These are phyloP conservation scores for Miltochrista miniata DNA, from an alignment of 2,888 invertebrate genomes.

Conservation along the genomic window DNA sequence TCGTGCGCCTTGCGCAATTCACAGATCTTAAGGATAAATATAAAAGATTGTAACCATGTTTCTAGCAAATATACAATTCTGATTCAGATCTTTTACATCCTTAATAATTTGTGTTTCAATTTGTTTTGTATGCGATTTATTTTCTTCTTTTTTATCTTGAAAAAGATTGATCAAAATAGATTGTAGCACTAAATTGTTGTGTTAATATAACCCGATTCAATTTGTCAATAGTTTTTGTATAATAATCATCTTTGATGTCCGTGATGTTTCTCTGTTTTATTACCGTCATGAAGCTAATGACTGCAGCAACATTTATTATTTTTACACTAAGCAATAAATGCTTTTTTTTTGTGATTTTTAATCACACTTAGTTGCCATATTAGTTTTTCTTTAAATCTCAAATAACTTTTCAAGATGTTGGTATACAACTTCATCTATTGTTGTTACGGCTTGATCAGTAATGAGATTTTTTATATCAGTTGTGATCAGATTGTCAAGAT, in stretches of 20 bases:
- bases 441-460: constrained; percentile 39
- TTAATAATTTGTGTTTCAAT: constrained; percentile 31
- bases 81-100: constrained; percentile 47
- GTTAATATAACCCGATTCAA: constrained; percentile 63
- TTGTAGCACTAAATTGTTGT: constrained; percentile 40
- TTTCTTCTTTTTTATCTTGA: constrained; percentile 44
- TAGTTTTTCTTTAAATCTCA: constrained; percentile 27
- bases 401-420: constrained; percentile 29
- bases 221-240: constrained; percentile 70
- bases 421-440: constrained; percentile 41
- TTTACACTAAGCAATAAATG: constrained; percentile 45
- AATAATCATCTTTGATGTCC: constrained; percentile 49
- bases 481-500: constrained; percentile 58
- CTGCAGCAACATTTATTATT: constrained; percentile 61
- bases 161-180: constrained; percentile 45
- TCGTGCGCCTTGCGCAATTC: constrained; percentile 44
- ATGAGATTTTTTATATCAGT: constrained; percentile 44
- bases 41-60: no score
- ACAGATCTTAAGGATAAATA: no score
- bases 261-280: constrained; percentile 58
- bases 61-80: no score
- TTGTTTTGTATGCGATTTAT: constrained; percentile 48
- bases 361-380: constrained; percentile 23
- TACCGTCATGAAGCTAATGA: constrained; percentile 57
- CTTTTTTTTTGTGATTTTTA: constrained; percentile 36